Conservation (phyloP, 2,113 vertebrate species). For the Actenoides lindsayi region DNA sequence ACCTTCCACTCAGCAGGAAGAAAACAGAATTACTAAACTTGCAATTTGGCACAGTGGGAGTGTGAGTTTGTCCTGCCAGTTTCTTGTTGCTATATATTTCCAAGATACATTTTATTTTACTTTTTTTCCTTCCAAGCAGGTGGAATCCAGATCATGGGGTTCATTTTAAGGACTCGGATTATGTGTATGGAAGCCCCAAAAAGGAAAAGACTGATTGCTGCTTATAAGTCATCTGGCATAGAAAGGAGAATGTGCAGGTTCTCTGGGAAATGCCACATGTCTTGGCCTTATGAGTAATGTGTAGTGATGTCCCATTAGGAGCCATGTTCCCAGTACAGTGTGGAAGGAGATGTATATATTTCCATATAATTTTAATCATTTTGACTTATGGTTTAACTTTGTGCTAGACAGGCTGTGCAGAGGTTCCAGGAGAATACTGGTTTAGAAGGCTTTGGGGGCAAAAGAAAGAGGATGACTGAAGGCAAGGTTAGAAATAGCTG, state of each 20-base stretch:
- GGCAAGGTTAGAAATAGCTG: conserved; percentile 70
- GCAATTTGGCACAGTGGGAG: conserved; percentile 66
- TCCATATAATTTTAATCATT: conserved; percentile 44
- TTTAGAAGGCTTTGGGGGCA: conserved; percentile 33
- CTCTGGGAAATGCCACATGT: conserved; percentile 35
- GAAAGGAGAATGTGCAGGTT: not conserved
- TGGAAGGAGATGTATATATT: conserved; percentile 41
- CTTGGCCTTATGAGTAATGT: conserved; percentile 41
- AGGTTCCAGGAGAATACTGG: not conserved
- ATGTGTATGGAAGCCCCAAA: not conserved
- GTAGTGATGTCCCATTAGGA: conserved; percentile 10
- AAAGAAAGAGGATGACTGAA: conserved; percentile 28
- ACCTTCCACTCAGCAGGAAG: conserved; percentile 47
- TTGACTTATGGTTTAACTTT: not conserved
- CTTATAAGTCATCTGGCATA: not conserved
- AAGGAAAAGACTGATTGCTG: not conserved
- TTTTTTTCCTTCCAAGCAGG: not conserved
- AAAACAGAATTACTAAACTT: conserved; percentile 72
- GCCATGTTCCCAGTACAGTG: not conserved
- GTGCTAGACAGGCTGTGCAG: not conserved
- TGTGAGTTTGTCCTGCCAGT: conserved; percentile 63
- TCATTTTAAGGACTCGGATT: conserved; percentile 33
- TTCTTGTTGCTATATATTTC: conserved; percentile 65
- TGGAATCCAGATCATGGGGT: not conserved
- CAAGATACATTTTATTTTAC: not conserved